Evolutionary conservation across 2,797 vertebrate genomes (phyloP).

Genomic region (Neostethus bicornis): DNA sequence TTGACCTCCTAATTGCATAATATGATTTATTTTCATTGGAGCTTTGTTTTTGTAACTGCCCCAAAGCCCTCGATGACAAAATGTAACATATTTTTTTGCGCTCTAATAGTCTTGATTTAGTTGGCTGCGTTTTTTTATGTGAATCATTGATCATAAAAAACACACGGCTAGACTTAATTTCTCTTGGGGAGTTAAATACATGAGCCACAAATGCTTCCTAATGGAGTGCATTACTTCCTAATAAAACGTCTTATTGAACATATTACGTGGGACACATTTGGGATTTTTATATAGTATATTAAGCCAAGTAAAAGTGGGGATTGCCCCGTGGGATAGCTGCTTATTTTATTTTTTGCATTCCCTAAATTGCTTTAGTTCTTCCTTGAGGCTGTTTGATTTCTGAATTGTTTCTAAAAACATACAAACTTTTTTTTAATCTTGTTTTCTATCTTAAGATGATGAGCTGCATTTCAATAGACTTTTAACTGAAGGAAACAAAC

Average conservation of each 20-base stretch:
- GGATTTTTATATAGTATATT: background rate
- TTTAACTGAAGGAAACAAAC: no score
- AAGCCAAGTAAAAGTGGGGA: background rate
- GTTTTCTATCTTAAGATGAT: no score
- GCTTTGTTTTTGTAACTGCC: slow-evolving; percentile 16
- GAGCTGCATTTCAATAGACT: no score
- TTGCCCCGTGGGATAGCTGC: no score
- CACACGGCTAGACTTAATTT: slow-evolving; percentile 49
- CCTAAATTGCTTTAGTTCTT: no score
- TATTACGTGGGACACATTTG: background rate
- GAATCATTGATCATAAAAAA: slow-evolving; percentile 65
- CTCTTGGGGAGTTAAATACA: slow-evolving; percentile 53
- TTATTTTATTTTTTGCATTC: no score
- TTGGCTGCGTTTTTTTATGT: slow-evolving; percentile 30
- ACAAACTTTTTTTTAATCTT: no score
- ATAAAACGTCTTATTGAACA: background rate
- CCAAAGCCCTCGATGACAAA: slow-evolving; percentile 19
- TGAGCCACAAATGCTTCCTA: slow-evolving; percentile 27
- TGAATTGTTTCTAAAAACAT: no score
- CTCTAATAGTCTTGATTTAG: background rate
- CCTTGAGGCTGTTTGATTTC: no score
- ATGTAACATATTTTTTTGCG: background rate
- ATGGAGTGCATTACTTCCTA: background rate
- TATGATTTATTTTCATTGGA: slow-evolving; percentile 25
- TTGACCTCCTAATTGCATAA: slow-evolving; percentile 28